Conservation (phyloP, 1,140 invertebrate species). For the Heterodera schachtii region DNA sequence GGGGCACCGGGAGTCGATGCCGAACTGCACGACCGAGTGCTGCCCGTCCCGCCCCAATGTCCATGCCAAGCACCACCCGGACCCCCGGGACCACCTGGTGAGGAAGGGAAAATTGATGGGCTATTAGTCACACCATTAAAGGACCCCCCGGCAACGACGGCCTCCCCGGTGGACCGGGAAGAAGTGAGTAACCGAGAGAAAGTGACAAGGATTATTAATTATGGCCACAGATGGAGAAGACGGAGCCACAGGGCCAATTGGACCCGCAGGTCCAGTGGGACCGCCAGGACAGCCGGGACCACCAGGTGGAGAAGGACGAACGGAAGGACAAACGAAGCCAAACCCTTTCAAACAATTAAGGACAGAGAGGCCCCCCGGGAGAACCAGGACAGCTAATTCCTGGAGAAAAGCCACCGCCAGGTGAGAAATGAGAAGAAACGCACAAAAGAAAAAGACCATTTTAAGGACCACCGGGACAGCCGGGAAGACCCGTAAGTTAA, state of each 20-base stretch:
- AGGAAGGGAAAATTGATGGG: neutral
- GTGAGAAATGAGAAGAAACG: constrained; percentile 26
- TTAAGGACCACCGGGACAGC: constrained; percentile 41
- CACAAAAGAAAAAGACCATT: neutral
- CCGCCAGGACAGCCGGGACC: constrained; percentile 54
- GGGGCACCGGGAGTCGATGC: constrained; percentile 62
- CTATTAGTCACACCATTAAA: constrained; percentile 23
- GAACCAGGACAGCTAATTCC: constrained; percentile 62
- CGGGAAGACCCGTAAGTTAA: constrained; percentile 38
- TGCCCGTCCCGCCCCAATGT: constrained; percentile 65
- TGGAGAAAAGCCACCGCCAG: constrained; percentile 54
- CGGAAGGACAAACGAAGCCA: neutral
- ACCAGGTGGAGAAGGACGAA: constrained; percentile 36
- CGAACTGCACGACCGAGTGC: constrained; percentile 64
- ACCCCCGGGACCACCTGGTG: constrained; percentile 54
- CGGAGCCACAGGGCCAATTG: constrained; percentile 51
- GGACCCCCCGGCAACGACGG: constrained; percentile 61
- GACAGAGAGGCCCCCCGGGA: constrained; percentile 56
- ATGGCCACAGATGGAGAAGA: constrained; percentile 56
- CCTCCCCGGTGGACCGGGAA: constrained; percentile 58
- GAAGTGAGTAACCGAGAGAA: constrained; percentile 31
- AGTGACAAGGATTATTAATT: neutral
- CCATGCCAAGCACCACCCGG: constrained; percentile 60
- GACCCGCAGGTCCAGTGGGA: constrained; percentile 52
- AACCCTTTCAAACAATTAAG: constrained; percentile 17